A percentile compares a stretch with the other conserved stretches of the same genome.
phyloP scores from a whole-genome alignment of 2,888 invertebrate species.

The Charanyca ferruginea region DNA sequence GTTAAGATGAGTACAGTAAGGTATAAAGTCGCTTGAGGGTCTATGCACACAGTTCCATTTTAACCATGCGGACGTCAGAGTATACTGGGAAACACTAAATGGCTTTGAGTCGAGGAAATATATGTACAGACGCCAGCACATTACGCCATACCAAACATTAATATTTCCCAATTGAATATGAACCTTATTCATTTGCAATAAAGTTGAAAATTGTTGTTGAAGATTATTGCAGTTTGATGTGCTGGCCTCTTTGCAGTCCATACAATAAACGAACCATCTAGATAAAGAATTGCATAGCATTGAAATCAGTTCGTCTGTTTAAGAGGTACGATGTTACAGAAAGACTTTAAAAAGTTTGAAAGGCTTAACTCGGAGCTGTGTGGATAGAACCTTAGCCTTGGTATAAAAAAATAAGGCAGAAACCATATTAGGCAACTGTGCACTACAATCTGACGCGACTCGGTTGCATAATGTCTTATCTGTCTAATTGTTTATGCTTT shows the following conservation, averaged over 20 bases:
- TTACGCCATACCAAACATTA: too few species aligned
- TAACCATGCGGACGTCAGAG: too few species aligned
- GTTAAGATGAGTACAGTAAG: slow-evolving; percentile 1
- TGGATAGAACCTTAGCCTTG: not conserved
- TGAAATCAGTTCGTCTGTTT: not conserved
- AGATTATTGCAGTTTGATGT: too few species aligned
- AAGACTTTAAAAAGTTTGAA: not conserved
- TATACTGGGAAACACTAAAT: not conserved
- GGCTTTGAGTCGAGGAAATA: too few species aligned
- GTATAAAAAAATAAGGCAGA: slow-evolving; percentile 9
- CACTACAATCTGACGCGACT: not conserved
- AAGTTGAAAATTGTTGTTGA: too few species aligned
- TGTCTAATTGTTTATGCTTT: not conserved
- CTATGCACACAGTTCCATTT: not conserved
- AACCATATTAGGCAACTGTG: not conserved
- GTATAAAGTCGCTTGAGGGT: not conserved
- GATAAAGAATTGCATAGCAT: not conserved
- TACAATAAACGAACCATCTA: too few species aligned
- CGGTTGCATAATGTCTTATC: not conserved
- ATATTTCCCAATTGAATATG: too few species aligned
- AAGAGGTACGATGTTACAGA: not conserved
- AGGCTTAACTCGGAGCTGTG: not conserved
- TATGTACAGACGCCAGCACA: too few species aligned
- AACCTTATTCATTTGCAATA: too few species aligned
- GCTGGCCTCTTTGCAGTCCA: too few species aligned